Conservation (phyloP, 2,113 vertebrate species). For the Bucco capensis region DNA sequence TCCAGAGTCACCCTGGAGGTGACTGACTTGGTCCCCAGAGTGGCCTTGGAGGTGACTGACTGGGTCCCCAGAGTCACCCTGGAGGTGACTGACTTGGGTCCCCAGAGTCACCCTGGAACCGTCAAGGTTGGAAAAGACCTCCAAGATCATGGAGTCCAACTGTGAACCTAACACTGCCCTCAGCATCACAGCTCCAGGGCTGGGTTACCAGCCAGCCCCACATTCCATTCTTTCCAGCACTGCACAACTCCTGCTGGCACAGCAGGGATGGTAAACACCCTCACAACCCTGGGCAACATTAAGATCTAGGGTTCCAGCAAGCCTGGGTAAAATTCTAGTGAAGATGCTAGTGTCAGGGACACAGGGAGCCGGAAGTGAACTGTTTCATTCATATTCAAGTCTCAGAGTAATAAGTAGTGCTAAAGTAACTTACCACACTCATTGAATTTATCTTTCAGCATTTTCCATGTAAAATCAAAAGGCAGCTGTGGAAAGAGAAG, state of each 20-base stretch:
- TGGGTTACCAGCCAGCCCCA: too few relatives aligned
- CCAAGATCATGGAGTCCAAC: too few relatives aligned
- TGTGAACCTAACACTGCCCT: too few relatives aligned
- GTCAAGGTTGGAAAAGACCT: too few relatives aligned
- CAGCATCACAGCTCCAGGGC: too few relatives aligned
- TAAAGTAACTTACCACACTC: constrained; percentile 84
- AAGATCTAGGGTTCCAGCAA: not conserved
- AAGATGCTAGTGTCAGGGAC: not conserved
- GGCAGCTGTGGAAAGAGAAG: constrained; percentile 80
- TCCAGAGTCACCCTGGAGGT: too few relatives aligned
- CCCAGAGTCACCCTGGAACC: too few relatives aligned
- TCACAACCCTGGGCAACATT: not conserved
- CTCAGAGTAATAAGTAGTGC: not conserved
- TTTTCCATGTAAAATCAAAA: constrained; percentile 98
- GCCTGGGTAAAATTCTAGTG: not conserved
- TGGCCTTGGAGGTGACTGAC: too few relatives aligned
- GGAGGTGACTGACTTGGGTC: too few relatives aligned
- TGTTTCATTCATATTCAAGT: not conserved
- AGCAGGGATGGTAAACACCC: not conserved
- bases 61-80: too few relatives aligned
- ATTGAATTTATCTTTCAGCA: constrained; percentile 97
- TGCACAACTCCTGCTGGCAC: not conserved
- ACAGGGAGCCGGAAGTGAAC: not conserved
- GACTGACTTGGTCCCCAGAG: too few relatives aligned
- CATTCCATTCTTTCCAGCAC: too few relatives aligned